Evolutionary conservation across 2,797 vertebrate species (phyloP).

Genomic region (Scomberomorus guttatus): DNA sequence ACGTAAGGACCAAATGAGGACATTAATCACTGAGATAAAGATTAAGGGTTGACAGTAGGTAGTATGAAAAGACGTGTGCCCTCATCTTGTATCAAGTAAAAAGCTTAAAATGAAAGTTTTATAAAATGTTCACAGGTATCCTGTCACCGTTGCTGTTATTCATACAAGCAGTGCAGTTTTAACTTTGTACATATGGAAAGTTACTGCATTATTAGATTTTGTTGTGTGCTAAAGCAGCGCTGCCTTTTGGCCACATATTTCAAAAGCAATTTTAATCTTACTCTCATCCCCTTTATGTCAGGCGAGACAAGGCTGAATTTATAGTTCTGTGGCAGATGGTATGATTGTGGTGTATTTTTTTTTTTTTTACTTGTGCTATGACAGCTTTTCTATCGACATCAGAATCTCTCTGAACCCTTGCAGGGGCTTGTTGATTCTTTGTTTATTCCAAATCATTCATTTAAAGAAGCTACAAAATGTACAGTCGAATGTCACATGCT

Average conservation of each 20-base stretch:
- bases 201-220: background rate
- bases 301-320: background rate
- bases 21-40: conserved; percentile 32
- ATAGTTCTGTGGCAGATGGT: background rate
- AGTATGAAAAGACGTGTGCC: conserved; percentile 1
- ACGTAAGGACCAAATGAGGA: conserved; percentile 28
- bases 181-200: background rate
- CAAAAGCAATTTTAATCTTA: background rate
- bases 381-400: background rate
- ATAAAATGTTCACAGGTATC: background rate
- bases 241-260: background rate
- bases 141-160: conserved; percentile 2
- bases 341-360: background rate
- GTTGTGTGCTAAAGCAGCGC: background rate
- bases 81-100: background rate
- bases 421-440: background rate
- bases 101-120: conserved; percentile 1
- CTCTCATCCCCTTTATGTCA: background rate
- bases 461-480: background rate
- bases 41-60: conserved; percentile 16
- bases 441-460: background rate
- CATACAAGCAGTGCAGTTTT: background rate
- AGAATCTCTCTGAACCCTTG: background rate
- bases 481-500: background rate
- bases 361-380: background rate